Evolutionary conservation across 2,888 invertebrate genomes (phyloP), one percentile per base, ranked within the genome.

Genomic region (Nasonovia ribisnigri): DNA sequence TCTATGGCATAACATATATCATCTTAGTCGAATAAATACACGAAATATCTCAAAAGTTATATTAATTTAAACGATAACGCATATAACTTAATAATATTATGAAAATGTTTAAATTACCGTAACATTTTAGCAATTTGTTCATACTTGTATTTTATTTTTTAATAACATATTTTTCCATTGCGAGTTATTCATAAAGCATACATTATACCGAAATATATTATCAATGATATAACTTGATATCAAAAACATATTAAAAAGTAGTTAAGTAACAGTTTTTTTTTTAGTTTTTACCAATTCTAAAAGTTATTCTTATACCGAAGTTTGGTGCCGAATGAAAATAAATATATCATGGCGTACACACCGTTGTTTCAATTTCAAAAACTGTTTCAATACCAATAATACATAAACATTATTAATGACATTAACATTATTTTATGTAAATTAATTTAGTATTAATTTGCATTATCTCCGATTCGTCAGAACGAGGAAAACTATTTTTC

Each of bases 231-330:
- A 67, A 88, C 43, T 77, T 42, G 77, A 54, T 88, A 92, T 92
- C 51, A 92, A 92, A 92, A 92, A 77, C 42, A 77, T 54, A 88
- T 88, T 88, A 77, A 92, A 92, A 88, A 88, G 1, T 43, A 92
- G 43, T 88, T 77, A 92, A 77, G 20, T 20, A 20, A 88, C 36
- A 77, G 3, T 1, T 36, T 60, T 60, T 54, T 84, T 86, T 20
- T 77, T 46, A 46, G 46, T 26, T 60, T 46, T n/a, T 29, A 4
- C 24, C 1, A 60, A 20, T 29, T 51, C 42, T 11, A n/a, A 43
- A 51, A 11, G n/a, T 57, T 57, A 77, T 54, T 84, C 24, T 46
- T n/a, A n/a, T 29, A 29, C 26, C n/a, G 3, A 16, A 42, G 29
- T 54, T 48, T 4, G 6, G 16, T 43, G 84, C 5, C 48, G n/a